Percentiles rank a stretch among this genome's conserved stretches.
phyloP scores from a whole-genome alignment of 2,888 invertebrate genomes.

The Colostygia pectinataria region DNA sequence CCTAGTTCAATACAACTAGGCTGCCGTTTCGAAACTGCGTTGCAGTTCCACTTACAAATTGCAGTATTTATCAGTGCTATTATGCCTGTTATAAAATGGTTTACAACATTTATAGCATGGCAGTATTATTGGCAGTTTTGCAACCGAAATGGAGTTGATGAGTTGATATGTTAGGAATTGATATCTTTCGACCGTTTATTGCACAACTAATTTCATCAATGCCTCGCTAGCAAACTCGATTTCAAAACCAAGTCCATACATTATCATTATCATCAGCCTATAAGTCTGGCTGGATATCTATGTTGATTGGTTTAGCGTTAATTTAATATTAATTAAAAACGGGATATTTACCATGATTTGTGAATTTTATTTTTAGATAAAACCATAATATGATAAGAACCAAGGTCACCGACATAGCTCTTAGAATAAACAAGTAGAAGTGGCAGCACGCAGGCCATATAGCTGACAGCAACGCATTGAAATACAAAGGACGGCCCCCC shows the following conservation, averaged over 20 bases:
- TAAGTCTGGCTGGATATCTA: too few relatives aligned
- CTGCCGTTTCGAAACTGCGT: conserved; percentile 19
- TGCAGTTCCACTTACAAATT: conserved; percentile 14
- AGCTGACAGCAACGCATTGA: too few relatives aligned
- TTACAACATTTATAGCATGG: conserved; percentile 11
- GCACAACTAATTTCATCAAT: neutral
- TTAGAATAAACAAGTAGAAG: too few relatives aligned
- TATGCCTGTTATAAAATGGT: conserved; percentile 20
- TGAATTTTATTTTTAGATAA: too few relatives aligned
- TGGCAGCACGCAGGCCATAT: too few relatives aligned
- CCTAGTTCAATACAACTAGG: neutral
- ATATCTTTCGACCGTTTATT: neutral
- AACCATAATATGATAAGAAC: too few relatives aligned
- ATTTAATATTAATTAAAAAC: too few relatives aligned
- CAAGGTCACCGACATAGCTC: too few relatives aligned
- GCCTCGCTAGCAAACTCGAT: neutral
- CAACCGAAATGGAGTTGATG: conserved; percentile 12
- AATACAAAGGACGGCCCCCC: too few relatives aligned
- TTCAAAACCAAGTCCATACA: neutral
- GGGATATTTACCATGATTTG: too few relatives aligned
- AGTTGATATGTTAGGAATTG: neutral
- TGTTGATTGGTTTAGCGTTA: too few relatives aligned
- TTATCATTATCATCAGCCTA: neutral
- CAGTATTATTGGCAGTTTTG: conserved; percentile 15
- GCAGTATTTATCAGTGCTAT: conserved; percentile 25